A percentile compares a stretch with the other conserved stretches of the same genome.
These are phyloP conservation scores for Epsilonema sp. DNA, from an alignment of 2,888 invertebrate genomes.

Conservation along the genomic window DNA sequence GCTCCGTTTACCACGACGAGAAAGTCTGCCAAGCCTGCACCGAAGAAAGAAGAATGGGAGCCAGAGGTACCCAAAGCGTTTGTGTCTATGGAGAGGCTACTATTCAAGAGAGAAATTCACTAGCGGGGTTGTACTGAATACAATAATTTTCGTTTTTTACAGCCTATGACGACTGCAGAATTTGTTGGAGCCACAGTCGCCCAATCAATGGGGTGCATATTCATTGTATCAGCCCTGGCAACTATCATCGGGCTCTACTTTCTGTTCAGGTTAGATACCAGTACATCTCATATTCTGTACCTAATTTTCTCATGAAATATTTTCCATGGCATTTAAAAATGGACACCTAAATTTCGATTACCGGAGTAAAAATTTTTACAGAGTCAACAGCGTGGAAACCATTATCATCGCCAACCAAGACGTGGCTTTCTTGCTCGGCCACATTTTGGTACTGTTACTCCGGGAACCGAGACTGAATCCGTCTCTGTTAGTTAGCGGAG, in stretches of 20 bases:
- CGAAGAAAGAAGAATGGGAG: too few relatives aligned
- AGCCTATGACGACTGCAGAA: neutral
- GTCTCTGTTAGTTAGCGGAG: too few relatives aligned
- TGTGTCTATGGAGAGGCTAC: too few relatives aligned
- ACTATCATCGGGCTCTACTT: neutral
- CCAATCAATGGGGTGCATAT: slow-evolving; percentile 7
- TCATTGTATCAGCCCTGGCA: neutral
- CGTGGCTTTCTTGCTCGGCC: slow-evolving; percentile 6
- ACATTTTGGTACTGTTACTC: slow-evolving; percentile 6
- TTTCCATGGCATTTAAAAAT: too few relatives aligned
- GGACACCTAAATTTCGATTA: too few relatives aligned
- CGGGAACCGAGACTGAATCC: slow-evolving; percentile 4
- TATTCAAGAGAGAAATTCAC: too few relatives aligned
- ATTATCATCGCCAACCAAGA: slow-evolving; percentile 8
- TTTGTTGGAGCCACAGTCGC: neutral
- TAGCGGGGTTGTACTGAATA: too few relatives aligned
- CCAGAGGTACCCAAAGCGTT: too few relatives aligned
- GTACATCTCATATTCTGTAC: neutral
- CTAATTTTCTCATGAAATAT: too few relatives aligned
- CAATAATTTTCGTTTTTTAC: neutral
- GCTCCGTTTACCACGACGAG: too few relatives aligned
- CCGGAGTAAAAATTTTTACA: too few relatives aligned
- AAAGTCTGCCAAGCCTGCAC: too few relatives aligned
- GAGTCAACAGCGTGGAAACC: slow-evolving; percentile 2
- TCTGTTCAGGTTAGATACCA: slow-evolving; percentile 1